Base-by-base conservation (phyloP, 2,113 vertebrate species). In the Phylloscopus trochilus region DNA sequence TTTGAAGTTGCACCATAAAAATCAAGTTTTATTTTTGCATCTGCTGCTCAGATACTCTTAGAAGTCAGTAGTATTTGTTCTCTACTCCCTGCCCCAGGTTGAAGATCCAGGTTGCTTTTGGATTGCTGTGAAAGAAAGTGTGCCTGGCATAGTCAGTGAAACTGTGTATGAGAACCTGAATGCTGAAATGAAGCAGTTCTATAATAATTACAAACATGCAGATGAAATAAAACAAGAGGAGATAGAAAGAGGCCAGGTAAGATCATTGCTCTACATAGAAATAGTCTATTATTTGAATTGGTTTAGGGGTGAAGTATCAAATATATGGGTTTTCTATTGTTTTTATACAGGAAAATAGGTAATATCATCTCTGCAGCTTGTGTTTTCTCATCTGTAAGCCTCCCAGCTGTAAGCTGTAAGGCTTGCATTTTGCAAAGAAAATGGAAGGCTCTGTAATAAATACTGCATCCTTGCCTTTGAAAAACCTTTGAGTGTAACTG, bases 21-120 rank as follows among this genome's bases (percentile, higher is more conserved):
- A 19, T 21, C 9, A 52, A n/a, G 21, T 69, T 49, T 22, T 68
- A 6, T 47, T 74, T 80, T 79, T 75, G 13, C 3, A 3, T 77
- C 63, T 74, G 14, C 33, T 92, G 37, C 11, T 88, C 13, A 37
- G 30, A 31, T 80, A 6, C 44, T 92, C 9, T 26, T 80, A 19
- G 24, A 84, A 78, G 7, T 35, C 67, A 66, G 22, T 58, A 15
- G 5, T 52, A 28, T 60, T 68, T 92, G 9, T 91, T 69, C 7
- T 84, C 11, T 89, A 4, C 10, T 20, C 8, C 11, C 76, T 75
- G 17, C 10, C 7, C 11, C 20, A 98, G 98, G 68, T 97, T 93
- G 95, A 98, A 91, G 97, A 98, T 92, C 98, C 98, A 37, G 90
- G 79, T 76, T 98, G 97, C 86, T 98, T 98, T 90, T 98, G 98